These are phyloP conservation scores for Drosophila suzukii DNA, from an alignment of 1,140 invertebrate species.

Conservation along the genomic window DNA sequence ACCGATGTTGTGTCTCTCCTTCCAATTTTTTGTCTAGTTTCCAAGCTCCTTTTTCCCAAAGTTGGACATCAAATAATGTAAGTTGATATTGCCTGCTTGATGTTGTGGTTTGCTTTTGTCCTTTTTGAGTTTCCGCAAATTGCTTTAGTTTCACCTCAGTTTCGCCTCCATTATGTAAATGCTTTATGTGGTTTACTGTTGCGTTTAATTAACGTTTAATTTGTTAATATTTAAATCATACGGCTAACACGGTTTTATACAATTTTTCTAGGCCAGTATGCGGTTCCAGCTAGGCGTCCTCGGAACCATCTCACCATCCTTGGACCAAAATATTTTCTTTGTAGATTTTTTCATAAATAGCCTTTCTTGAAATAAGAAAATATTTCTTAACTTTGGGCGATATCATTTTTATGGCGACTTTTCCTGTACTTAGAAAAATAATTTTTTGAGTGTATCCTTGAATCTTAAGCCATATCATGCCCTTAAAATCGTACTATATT, in stretches of 20 bases:
- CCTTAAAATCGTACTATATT: too few relatives aligned
- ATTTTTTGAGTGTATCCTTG: too few relatives aligned
- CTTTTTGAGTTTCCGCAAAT: constrained; percentile 56
- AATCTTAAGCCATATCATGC: too few relatives aligned
- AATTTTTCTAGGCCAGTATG: constrained; percentile 26
- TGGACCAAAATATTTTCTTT: too few relatives aligned
- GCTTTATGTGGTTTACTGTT: constrained; percentile 36
- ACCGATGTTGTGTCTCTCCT: constrained; percentile 13
- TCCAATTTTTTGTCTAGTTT: constrained; percentile 22
- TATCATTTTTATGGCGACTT: too few relatives aligned
- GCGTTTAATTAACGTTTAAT: constrained; percentile 54
- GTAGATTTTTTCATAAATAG: too few relatives aligned
- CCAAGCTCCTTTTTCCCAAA: constrained; percentile 13
- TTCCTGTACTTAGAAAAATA: too few relatives aligned
- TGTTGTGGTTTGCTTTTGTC: constrained; percentile 48
- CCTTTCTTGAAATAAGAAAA: too few relatives aligned
- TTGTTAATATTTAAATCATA: constrained; percentile 15
- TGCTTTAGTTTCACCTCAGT: constrained; percentile 34
- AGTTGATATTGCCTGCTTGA: constrained; percentile 34
- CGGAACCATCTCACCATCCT: too few relatives aligned
- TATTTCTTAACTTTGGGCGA: too few relatives aligned
- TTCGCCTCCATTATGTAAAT: constrained; percentile 44
- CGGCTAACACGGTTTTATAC: constrained; percentile 18
- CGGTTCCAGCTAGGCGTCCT: neutral
- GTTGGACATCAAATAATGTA: constrained; percentile 46